phyloP scores from a whole-genome alignment of 2,797 vertebrate genomes.

The Sebastes trivittatus region DNA sequence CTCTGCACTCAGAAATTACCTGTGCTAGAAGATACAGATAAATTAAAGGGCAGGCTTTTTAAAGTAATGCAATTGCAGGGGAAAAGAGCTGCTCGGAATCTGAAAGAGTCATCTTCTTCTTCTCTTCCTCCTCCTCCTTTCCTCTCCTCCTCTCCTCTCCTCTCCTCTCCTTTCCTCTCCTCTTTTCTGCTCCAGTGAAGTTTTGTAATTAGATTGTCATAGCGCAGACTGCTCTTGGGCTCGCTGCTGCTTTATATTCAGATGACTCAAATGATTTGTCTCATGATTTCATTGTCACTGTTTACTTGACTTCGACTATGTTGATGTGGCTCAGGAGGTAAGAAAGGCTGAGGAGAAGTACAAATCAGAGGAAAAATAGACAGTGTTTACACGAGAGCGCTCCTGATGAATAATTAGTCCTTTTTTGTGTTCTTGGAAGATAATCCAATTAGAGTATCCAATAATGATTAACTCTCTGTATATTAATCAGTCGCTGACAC shows the following conservation, averaged over 20 bases:
- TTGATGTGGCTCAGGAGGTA: conserved; percentile 68
- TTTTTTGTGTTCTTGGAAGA: conserved; percentile 76
- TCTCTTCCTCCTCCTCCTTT: not conserved
- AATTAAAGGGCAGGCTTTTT: conserved; percentile 62
- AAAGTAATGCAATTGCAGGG: conserved; percentile 41
- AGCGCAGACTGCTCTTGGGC: conserved; percentile 64
- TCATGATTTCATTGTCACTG: conserved; percentile 75
- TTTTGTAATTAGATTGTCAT: conserved; percentile 79
- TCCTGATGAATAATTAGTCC: conserved; percentile 77
- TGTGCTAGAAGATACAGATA: conserved; percentile 54
- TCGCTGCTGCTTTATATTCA: conserved; percentile 69
- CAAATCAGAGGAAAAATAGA: conserved; percentile 61
- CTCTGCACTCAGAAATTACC: conserved; percentile 61
- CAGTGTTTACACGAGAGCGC: conserved; percentile 64
- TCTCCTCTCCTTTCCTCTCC: not conserved
- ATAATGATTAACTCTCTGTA: conserved; percentile 69
- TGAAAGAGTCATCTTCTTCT: conserved; percentile 5
- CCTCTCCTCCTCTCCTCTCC: not conserved
- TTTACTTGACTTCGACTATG: conserved; percentile 78
- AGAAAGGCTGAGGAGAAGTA: conserved; percentile 65
- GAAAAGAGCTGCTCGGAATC: conserved; percentile 33
- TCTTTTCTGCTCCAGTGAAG: conserved; percentile 66
- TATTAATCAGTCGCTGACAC: conserved; percentile 69
- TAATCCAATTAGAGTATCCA: conserved; percentile 78
- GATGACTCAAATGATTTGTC: conserved; percentile 76